Evolutionary conservation across 2,113 vertebrate species (phyloP), one percentile per base, ranked within the genome.

Genomic region (Numenius arquata): DNA sequence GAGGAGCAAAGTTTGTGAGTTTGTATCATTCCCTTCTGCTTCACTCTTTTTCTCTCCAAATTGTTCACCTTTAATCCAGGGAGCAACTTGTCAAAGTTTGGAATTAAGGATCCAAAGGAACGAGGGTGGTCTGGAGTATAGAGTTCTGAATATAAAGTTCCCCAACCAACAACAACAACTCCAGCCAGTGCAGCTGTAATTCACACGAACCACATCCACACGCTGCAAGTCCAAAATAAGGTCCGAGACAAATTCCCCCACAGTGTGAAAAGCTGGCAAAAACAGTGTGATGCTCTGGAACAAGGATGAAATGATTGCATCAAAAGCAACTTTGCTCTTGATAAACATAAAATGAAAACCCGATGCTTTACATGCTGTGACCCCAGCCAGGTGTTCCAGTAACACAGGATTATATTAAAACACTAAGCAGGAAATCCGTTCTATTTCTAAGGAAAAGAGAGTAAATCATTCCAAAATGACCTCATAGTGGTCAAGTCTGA

Each of bases 61-160:
- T 12, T 32, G 26, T 74, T 29, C 3, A 0, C 30, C 41, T 88
- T 70, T 36, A 77, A 80, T 30, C 45, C 43, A 84, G 45, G 12
- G 5, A 77, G 12, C 6, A 67, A 8, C 47, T 40, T 72, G 8
- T 56, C 9, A 76, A 83, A 45, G 1, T 12, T 34, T 45, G n/a
- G 38, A 48, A 68, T 30, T 43, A 52, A 68, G 32, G 68, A 40
- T 47, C 27, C 47, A 43, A 10, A 3, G 38, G 52, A 71, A 68
- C 3, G 17, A 75, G 1, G 1, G 32, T 5, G 20, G 20, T 30
- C 55, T 68, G 0, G 0, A 70, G 62, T 7, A 43, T 0, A 2
- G 43, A 62, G 27, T 17, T 89, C 63, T 45, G 29, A 72, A 20
- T 6, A 36, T 29, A 15, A 36, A 61, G 43, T 36, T 55, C 62